Conservation (phyloP, 2,113 vertebrate genomes). For the Hypanus sabinus region DNA sequence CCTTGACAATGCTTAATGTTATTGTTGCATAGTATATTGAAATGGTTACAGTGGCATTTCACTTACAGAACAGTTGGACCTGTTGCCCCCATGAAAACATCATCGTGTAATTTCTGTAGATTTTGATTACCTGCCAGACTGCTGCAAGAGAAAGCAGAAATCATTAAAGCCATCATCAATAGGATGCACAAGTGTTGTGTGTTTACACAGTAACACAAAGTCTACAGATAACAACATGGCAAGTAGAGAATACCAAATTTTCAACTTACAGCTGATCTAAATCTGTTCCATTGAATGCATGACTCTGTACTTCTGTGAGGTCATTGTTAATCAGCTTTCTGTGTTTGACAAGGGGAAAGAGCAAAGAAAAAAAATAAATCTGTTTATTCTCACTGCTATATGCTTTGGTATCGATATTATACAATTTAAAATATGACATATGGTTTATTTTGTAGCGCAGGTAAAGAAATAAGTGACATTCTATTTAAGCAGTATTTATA, state of each 20-base stretch:
- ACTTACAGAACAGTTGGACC: slow-evolving; percentile 85
- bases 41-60: slow-evolving; percentile 41
- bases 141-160: slow-evolving; percentile 53
- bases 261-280: slow-evolving; percentile 74
- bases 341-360: slow-evolving; percentile 46
- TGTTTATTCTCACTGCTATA: background rate
- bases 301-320: slow-evolving; percentile 76
- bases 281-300: slow-evolving; percentile 86
- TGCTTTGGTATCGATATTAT: background rate
- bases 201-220: background rate
- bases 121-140: slow-evolving; percentile 75
- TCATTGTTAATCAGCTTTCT: slow-evolving; percentile 88
- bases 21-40: no score
- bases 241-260: background rate
- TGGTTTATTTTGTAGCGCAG: background rate
- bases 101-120: slow-evolving; percentile 69
- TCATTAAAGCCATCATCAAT: background rate
- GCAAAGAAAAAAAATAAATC: slow-evolving; percentile 33
- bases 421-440: background rate
- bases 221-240: slow-evolving; percentile 41
- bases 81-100: slow-evolving; percentile 78
- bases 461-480: background rate
- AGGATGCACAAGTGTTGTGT: background rate
- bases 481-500: background rate
- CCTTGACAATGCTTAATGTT: no score